These are phyloP conservation scores for Mormyrus proboscirostris DNA, from an alignment of 2,797 vertebrate genomes.

Conservation along the genomic window DNA sequence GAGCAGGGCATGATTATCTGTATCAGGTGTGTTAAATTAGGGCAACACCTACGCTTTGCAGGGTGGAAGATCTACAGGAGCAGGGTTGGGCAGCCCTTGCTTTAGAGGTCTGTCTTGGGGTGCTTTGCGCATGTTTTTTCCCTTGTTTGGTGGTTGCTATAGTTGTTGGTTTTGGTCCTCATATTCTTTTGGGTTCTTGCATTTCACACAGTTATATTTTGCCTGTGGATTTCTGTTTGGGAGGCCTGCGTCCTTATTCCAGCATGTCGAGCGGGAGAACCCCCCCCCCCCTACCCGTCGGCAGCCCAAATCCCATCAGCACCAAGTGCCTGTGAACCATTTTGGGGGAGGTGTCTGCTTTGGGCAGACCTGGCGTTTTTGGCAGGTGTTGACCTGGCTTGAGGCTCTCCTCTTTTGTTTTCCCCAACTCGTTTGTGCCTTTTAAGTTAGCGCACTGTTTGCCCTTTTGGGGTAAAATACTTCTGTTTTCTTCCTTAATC, in stretches of 20 bases:
- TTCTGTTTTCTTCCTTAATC: background rate
- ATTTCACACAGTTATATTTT: background rate
- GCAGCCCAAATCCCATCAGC: background rate
- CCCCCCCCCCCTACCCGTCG: background rate
- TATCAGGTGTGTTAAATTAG: too few relatives aligned
- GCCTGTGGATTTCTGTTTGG: background rate
- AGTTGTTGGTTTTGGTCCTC: background rate
- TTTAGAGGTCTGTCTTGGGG: background rate
- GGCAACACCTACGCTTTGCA: background rate
- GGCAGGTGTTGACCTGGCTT: background rate
- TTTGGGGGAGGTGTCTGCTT: background rate
- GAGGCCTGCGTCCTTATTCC: background rate
- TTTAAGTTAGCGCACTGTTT: background rate
- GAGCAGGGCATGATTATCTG: background rate
- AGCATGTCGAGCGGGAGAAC: background rate
- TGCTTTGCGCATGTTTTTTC: background rate
- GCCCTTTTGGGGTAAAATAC: background rate
- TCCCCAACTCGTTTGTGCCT: background rate
- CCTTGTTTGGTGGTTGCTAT: background rate
- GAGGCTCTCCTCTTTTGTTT: background rate
- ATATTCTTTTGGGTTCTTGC: background rate
- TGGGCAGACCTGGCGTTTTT: background rate
- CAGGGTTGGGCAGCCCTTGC: background rate
- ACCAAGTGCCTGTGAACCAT: background rate
- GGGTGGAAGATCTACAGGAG: too few relatives aligned